These are phyloP conservation scores for Anthoptus insignis DNA, from an alignment of 2,888 invertebrate genomes.

Conservation along the genomic window DNA sequence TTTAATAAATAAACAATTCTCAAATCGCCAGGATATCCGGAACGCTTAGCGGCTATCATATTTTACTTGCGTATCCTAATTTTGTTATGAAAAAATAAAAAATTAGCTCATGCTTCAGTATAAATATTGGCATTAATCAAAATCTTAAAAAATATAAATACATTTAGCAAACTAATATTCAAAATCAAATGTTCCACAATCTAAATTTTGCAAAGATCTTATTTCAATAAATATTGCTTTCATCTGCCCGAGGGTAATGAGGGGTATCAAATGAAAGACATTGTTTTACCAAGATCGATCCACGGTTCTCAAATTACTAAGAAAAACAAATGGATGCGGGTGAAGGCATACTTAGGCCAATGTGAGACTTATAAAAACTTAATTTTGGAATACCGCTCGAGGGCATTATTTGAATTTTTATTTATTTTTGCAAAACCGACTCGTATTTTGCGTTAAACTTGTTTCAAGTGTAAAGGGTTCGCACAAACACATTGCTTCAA, in stretches of 20 bases:
- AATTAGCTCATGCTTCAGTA: background rate
- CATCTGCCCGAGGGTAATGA: constrained; percentile 36
- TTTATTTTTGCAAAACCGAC: background rate
- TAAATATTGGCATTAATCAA: background rate
- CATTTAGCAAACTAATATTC: constrained; percentile 1
- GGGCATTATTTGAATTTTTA: background rate
- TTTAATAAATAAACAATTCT: too few relatives aligned
- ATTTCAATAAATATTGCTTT: constrained; percentile 39
- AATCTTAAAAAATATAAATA: background rate
- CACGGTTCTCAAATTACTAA: constrained; percentile 39
- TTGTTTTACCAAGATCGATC: constrained; percentile 37
- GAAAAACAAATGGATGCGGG: constrained; percentile 37
- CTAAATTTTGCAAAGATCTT: constrained; percentile 18
- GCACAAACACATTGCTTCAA: too few relatives aligned
- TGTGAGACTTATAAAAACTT: constrained; percentile 7
- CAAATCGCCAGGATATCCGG: too few relatives aligned
- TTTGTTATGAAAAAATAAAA: background rate
- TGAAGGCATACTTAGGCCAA: constrained; percentile 28
- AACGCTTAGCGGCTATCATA: too few relatives aligned
- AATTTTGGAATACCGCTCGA: constrained; percentile 10
- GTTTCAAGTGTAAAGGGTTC: too few relatives aligned
- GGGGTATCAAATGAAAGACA: constrained; percentile 32
- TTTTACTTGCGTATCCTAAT: background rate
- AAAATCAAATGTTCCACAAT: background rate
- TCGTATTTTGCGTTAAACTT: background rate